Conservation (phyloP, 2,113 vertebrate species). For the Podarcis cretensis region DNA sequence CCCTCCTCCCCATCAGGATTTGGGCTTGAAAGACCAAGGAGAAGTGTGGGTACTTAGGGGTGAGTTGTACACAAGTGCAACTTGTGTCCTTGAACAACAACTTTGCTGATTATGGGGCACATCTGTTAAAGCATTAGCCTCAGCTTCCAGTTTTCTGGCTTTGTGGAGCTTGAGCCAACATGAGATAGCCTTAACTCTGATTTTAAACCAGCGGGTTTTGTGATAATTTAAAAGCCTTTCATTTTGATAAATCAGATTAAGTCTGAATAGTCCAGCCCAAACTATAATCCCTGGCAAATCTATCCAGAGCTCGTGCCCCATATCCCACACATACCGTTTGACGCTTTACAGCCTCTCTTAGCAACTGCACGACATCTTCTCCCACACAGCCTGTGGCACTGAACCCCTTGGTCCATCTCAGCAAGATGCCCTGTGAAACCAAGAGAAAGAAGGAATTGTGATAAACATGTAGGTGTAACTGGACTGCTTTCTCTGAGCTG, state of each 20-base stretch:
- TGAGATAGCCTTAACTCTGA: too few species aligned
- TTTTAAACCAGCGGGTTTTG: too few species aligned
- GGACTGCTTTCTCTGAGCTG: neutral
- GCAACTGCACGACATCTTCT: slow-evolving; percentile 72
- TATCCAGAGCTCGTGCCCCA: neutral
- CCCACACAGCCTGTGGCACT: slow-evolving; percentile 72
- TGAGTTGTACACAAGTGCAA: too few species aligned
- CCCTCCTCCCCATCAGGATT: too few species aligned
- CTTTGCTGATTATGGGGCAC: too few species aligned
- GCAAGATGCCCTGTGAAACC: slow-evolving; percentile 76
- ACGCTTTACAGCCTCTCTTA: slow-evolving; percentile 74
- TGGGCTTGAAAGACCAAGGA: too few species aligned
- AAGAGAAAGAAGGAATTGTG: neutral
- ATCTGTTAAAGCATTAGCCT: too few species aligned
- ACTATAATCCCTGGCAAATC: neutral
- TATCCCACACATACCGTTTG: slow-evolving; percentile 66
- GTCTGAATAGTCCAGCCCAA: neutral
- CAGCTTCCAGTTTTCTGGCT: too few species aligned
- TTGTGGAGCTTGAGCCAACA: too few species aligned
- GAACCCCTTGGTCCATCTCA: slow-evolving; percentile 85
- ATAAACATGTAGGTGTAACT: fast-evolving
- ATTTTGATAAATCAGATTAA: neutral
- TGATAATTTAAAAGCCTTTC: too few species aligned
- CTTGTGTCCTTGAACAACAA: too few species aligned
- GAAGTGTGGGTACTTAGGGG: too few species aligned